phyloP scores from a whole-genome alignment of 2,113 vertebrate genomes.

The Periophthalmus modestus region DNA sequence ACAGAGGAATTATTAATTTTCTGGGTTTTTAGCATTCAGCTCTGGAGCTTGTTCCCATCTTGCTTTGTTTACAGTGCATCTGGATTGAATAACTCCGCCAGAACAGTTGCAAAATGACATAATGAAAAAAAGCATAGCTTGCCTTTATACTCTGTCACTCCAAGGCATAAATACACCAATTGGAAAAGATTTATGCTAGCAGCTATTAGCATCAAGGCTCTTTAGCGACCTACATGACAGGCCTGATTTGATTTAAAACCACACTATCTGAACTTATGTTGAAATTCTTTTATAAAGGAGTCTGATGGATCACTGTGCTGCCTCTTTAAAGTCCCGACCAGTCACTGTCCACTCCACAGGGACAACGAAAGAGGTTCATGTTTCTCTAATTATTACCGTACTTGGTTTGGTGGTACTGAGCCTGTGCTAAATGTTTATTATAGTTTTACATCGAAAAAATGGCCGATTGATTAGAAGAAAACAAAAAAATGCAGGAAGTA shows the following conservation, averaged over 20 bases:
- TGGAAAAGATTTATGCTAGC: conserved; percentile 41
- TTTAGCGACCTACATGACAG: conserved; percentile 17
- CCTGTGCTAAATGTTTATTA: no score
- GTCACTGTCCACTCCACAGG: conserved; percentile 43
- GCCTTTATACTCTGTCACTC: conserved; percentile 9
- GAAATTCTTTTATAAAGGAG: conserved; percentile 31
- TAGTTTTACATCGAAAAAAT: no score
- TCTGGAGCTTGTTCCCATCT: background rate
- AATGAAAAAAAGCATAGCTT: conserved; percentile 41
- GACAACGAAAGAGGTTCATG: conserved; percentile 32
- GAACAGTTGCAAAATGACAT: conserved; percentile 16
- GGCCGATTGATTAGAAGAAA: no score
- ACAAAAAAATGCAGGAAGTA: no score
- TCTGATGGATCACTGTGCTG: conserved; percentile 46
- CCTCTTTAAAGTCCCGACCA: conserved; percentile 42
- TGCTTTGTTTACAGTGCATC: conserved; percentile 15
- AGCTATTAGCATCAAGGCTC: conserved; percentile 26
- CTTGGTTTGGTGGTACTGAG: no score
- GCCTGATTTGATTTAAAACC: conserved; percentile 44
- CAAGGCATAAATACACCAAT: conserved; percentile 7
- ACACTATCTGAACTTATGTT: conserved; percentile 35
- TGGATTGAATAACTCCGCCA: conserved; percentile 9
- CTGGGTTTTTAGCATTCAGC: background rate
- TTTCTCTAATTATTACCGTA: no score
- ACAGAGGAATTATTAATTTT: background rate